A percentile compares a stretch with the other conserved stretches of the same genome.
Evolutionary conservation across 2,797 vertebrate genomes (phyloP).

Genomic region (Gila robusta): DNA sequence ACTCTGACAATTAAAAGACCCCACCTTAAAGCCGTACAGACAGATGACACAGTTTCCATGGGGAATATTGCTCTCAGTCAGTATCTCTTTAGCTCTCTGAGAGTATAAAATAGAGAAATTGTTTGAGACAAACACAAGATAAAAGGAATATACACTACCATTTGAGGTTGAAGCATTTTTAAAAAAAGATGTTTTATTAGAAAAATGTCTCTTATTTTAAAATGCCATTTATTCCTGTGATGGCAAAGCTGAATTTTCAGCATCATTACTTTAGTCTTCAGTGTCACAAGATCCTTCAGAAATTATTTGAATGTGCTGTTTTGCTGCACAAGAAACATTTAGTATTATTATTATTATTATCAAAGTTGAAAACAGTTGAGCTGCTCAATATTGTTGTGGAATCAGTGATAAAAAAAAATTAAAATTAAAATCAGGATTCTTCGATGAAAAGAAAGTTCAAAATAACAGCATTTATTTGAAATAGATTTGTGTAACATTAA

Average conservation of each 20-base stretch:
- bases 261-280: neutral
- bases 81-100: conserved; percentile 85
- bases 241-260: neutral
- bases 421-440: neutral
- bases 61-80: conserved; percentile 95
- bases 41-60: conserved; percentile 96
- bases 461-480: neutral
- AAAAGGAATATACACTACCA: neutral
- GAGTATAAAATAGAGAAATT: neutral
- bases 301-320: neutral
- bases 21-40: conserved; percentile 88
- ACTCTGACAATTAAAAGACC: neutral
- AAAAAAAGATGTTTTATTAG: neutral
- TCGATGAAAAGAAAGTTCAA: neutral
- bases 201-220: neutral
- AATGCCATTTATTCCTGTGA: neutral
- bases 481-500: neutral
- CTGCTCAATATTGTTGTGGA: neutral
- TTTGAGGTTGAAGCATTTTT: neutral
- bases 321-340: neutral
- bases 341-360: neutral
- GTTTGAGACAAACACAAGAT: neutral
- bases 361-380: neutral
- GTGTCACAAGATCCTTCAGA: neutral
- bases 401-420: too few relatives aligned